These are phyloP conservation scores for Cosmia pyralina DNA, from an alignment of 2,888 invertebrate genomes.

Conservation along the genomic window DNA sequence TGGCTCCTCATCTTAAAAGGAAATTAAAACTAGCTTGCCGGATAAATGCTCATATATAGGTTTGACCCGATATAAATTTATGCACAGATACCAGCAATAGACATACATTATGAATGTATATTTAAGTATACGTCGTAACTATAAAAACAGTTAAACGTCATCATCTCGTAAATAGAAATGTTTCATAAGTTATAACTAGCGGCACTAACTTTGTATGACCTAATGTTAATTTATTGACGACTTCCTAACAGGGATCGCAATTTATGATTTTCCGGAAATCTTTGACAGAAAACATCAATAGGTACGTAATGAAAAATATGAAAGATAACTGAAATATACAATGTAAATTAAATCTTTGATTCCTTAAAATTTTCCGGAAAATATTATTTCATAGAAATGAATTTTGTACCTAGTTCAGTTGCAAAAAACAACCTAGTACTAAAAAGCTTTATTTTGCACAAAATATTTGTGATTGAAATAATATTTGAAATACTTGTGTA, in stretches of 20 bases:
- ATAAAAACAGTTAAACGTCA: conserved; percentile 6
- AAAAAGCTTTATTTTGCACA: background rate
- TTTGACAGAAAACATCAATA: background rate
- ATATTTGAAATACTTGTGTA: no score
- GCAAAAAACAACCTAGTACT: background rate
- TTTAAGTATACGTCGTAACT: background rate
- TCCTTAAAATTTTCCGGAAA: background rate
- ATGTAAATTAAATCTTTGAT: background rate
- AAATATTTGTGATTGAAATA: background rate
- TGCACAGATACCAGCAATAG: background rate
- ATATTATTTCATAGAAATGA: background rate
- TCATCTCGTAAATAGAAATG: background rate
- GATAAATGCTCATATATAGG: conserved; percentile 18
- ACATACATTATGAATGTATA: conserved; percentile 3
- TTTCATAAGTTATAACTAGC: background rate
- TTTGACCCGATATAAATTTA: conserved; percentile 16
- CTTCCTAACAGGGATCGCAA: background rate
- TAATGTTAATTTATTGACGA: conserved; percentile 1
- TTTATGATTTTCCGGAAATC: background rate
- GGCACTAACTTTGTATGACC: conserved; percentile 14
- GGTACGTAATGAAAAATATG: background rate
- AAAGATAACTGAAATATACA: background rate
- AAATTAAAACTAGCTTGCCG: conserved; percentile 3
- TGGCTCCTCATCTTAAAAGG: conserved; percentile 10
- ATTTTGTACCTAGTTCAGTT: background rate